Base-by-base conservation (phyloP, 1,140 invertebrate genomes). In the Pararge aegeria region DNA sequence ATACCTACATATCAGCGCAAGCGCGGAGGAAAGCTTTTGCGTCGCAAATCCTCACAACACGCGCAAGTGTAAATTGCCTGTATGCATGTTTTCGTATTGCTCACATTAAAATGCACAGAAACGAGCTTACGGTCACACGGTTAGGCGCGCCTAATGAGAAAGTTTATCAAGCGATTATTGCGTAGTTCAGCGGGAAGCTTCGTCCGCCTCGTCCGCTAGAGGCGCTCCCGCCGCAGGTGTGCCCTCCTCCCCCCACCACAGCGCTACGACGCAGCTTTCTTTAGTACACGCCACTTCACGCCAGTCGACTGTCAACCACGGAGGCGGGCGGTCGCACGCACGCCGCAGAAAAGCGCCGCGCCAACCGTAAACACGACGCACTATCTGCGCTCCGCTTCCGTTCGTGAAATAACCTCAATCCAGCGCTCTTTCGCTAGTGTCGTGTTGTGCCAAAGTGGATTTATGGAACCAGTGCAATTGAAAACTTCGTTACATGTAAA, bases 121-220 rank as follows among this genome's bases (percentile, higher is more conserved):
- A 78, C 80, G 77, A 87, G 82, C 82, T 87, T 89, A 85, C 75
- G 75, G 80, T 85, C 80, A 79, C 83, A 88, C 85, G 79, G 79
- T 84, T 84, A 87, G 82, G 79, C 79, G 79, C 82, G 83, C 80
- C 86, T 87, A 87, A 89, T 89, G 83, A 87, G 83, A 89, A 89
- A 89, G 83, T 46, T 89, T 89, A 87, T 87, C 78, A 83, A 89
- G 85, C 82, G 85, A 84, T 88, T 88, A 88, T 88, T 88, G 82
- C 85, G 85, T 87, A 83, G 80, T 77, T 77, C 76, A 83, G 81
- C 81, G 81, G 80, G 78, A 84, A 84, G 83, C 84, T 84, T 73
- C 75, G 79, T 42, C 73, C 68, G 75, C 70, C 69, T 79, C 38
- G 38, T 42, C 38, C 75, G 73, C 77, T 64, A 67, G 74, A 82